A percentile compares a stretch with the other conserved stretches of the same genome.
These are phyloP conservation scores for Megaceryle maxima DNA, from an alignment of 2,113 vertebrate species.

Conservation along the genomic window DNA sequence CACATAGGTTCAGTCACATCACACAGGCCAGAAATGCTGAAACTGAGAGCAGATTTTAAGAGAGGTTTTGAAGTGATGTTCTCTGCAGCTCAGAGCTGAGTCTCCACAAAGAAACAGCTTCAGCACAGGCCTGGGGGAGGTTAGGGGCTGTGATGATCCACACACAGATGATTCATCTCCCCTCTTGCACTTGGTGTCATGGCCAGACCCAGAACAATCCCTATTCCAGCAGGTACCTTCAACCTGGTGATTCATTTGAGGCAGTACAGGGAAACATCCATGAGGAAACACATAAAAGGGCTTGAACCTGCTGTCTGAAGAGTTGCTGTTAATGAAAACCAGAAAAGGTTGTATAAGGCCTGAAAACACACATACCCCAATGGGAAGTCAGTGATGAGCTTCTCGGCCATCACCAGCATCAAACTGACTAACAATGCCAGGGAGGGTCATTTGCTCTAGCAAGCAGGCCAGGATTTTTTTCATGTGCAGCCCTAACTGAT, in stretches of 20 bases:
- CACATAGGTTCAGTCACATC: background rate
- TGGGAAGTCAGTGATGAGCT: background rate
- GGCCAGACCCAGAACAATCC: background rate
- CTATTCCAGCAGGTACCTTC: background rate
- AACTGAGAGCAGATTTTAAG: background rate
- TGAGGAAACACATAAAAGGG: background rate
- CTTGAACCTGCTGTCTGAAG: background rate
- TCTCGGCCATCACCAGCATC: background rate
- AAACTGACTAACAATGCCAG: fast-evolving
- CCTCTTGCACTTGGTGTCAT: background rate
- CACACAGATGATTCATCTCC: background rate
- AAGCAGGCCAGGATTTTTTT: background rate
- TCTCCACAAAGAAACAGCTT: background rate
- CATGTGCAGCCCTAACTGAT: background rate
- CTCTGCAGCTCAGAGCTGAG: background rate
- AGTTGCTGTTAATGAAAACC: background rate
- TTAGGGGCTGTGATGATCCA: background rate
- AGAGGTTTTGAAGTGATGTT: background rate
- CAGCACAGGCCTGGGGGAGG: background rate
- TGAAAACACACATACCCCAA: background rate
- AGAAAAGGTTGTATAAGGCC: background rate
- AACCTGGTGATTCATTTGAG: background rate
- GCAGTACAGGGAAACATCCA: background rate
- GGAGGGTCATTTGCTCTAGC: background rate
- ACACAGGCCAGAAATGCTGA: background rate